Conservation (phyloP, 2,888 invertebrate species). For the Spodoptera littoralis region DNA sequence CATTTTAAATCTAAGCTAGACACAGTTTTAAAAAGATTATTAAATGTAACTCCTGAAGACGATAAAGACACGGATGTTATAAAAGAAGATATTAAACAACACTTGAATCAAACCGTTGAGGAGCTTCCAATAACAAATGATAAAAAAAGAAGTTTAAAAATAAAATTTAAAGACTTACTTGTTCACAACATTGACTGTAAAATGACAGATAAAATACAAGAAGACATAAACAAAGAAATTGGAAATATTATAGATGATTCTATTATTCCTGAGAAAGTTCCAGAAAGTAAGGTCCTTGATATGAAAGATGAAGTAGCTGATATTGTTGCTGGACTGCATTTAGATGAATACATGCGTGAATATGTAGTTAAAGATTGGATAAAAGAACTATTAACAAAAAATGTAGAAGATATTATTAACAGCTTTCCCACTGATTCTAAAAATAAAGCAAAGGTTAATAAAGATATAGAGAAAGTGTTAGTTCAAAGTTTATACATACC, state of each 20-base stretch:
- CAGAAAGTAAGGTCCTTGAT: constrained; percentile 1
- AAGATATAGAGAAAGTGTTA: constrained; percentile 2
- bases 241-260: constrained; percentile 5
- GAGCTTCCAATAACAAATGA: background rate
- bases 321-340: background rate
- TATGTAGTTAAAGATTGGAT: constrained; percentile 2
- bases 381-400: constrained; percentile 1
- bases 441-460: constrained; percentile 4
- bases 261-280: constrained; percentile 1
- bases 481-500: constrained; percentile 10
- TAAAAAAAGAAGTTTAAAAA: constrained; percentile 6
- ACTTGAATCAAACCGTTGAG: constrained; percentile 8
- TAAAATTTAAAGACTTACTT: constrained; percentile 4
- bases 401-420: constrained; percentile 2
- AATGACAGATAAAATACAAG: constrained; percentile 3
- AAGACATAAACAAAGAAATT: constrained; percentile 4
- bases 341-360: background rate
- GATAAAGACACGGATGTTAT: constrained; percentile 1
- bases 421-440: background rate
- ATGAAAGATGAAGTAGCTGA: background rate
- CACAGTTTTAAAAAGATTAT: background rate
- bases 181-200: background rate
- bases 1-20: constrained; percentile 1
- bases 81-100: constrained; percentile 3
- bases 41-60: background rate